These are phyloP conservation scores for Ctenicera cuprea DNA, from an alignment of 2,888 invertebrate species.

Conservation along the genomic window DNA sequence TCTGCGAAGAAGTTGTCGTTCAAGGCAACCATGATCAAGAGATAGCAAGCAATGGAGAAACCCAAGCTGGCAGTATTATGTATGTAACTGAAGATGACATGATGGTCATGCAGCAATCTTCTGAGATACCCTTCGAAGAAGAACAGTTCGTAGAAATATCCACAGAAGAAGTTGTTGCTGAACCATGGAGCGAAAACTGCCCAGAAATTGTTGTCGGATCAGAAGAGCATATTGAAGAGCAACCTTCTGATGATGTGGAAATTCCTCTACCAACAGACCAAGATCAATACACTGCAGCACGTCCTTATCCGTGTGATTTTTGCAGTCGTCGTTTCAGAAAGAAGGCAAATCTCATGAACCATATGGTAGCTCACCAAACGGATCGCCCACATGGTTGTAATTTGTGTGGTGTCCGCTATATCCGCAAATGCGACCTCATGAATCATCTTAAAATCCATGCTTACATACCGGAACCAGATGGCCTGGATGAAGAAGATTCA, in stretches of 20 bases:
- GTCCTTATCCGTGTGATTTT: slow-evolving; percentile 91
- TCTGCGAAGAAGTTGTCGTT: slow-evolving; percentile 72
- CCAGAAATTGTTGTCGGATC: slow-evolving; percentile 80
- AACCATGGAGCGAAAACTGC: slow-evolving; percentile 85
- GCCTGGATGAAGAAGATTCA: slow-evolving; percentile 75
- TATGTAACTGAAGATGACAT: slow-evolving; percentile 70
- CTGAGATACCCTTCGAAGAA: slow-evolving; percentile 64
- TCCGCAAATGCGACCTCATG: slow-evolving; percentile 86
- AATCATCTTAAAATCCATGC: slow-evolving; percentile 90
- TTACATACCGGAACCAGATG: slow-evolving; percentile 80
- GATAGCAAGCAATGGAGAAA: slow-evolving; percentile 48
- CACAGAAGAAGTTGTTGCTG: slow-evolving; percentile 86
- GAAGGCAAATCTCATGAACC: slow-evolving; percentile 89
- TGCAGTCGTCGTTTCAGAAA: slow-evolving; percentile 89
- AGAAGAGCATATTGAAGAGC: slow-evolving; percentile 73
- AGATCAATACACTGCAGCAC: slow-evolving; percentile 84
- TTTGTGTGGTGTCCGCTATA: slow-evolving; percentile 87
- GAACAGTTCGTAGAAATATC: slow-evolving; percentile 73
- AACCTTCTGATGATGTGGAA: slow-evolving; percentile 79
- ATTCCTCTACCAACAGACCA: slow-evolving; percentile 89
- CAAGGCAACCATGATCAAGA: slow-evolving; percentile 65
- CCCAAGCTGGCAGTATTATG: slow-evolving; percentile 63
- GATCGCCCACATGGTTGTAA: slow-evolving; percentile 89
- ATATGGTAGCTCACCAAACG: slow-evolving; percentile 91
- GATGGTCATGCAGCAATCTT: slow-evolving; percentile 67